Evolutionary conservation across 1,140 invertebrate species (phyloP).

Genomic region (Listronotus bonariensis): DNA sequence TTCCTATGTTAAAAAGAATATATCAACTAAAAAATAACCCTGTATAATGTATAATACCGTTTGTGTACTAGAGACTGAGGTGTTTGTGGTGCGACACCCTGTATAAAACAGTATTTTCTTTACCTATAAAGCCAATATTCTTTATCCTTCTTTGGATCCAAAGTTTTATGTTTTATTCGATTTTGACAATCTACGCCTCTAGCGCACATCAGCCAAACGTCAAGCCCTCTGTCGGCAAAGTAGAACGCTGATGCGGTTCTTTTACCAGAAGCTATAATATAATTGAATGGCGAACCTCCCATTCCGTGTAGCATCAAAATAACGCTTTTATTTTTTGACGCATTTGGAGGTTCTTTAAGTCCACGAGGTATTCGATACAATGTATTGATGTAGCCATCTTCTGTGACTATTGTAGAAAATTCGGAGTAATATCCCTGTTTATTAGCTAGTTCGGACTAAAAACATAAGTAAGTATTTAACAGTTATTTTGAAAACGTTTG

Average conservation of each 20-base stretch:
- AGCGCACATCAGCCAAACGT: slow-evolving; percentile 70
- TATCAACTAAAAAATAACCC: too few relatives aligned
- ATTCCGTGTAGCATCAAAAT: slow-evolving; percentile 59
- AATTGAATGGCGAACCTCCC: slow-evolving; percentile 41
- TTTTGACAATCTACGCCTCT: slow-evolving; percentile 64
- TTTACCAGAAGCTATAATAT: slow-evolving; percentile 40
- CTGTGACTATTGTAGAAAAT: slow-evolving; percentile 61
- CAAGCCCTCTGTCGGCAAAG: slow-evolving; percentile 65
- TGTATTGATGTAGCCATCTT: slow-evolving; percentile 65
- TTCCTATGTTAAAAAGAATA: too few relatives aligned
- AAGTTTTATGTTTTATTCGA: slow-evolving; percentile 60
- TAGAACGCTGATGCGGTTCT: slow-evolving; percentile 60
- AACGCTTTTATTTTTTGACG: slow-evolving; percentile 11
- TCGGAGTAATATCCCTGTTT: too few relatives aligned
- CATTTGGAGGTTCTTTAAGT: slow-evolving; percentile 42
- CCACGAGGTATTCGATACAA: slow-evolving; percentile 64
- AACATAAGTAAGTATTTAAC: too few relatives aligned
- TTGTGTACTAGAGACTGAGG: too few relatives aligned
- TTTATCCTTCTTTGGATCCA: slow-evolving; percentile 53
- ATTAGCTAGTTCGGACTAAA: too few relatives aligned
- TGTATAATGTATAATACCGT: too few relatives aligned
- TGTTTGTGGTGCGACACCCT: too few relatives aligned
- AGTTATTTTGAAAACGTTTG: too few relatives aligned
- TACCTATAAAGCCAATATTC: slow-evolving; percentile 69
- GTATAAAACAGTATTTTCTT: too few relatives aligned